Base-by-base conservation (phyloP, 2,888 invertebrate species). In the Cylloceria caligata region DNA sequence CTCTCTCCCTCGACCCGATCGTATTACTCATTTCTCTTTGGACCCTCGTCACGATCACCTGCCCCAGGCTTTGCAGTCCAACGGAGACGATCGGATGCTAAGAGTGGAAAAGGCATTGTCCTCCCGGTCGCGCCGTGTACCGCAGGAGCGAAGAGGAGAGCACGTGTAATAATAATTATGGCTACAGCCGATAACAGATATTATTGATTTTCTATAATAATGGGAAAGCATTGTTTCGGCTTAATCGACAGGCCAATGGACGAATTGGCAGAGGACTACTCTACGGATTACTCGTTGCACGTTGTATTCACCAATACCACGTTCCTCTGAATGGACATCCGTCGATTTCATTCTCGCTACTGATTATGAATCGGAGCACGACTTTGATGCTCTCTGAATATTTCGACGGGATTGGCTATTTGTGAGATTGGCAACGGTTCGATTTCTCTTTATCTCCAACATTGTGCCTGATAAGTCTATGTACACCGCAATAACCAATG, bases 141-240 rank as follows among this genome's bases (percentile, higher is more conserved):
- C 39, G 34, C 47, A 52, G 7, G 45, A 30, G 55, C 30, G 47
- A 49, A 62, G 45, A 34, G 34, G 62, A 39, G 30, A 71, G 68
- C 77, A 82, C 82, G 82, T 77, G 75, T 67, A 77, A 82, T 75
- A 67, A 62, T 24, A 11, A 21, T 49, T 11, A 21, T 2, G 49
- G 52, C 24, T 52, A 13, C 24, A 60, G 13, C 11, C 65, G 65
- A 68, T 42, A 64, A 47, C 73, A 47, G 73, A 27, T 24, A 42
- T 73, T 60, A 82, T 82, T 57, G 81, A 82, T 82, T 78, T 82
- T 34, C 60, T 42, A 57, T 78, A 71, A 69, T 69, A 82, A 78
- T 71, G 52, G 47, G 42, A 49, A 60, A 34, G 45, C 76, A 68
- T 68, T 75, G 75, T 67, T 67, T 57, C 65, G 39, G 75, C 16